Evolutionary conservation across 1,140 invertebrate species (phyloP).

Genomic region (Agrypnia vestita): DNA sequence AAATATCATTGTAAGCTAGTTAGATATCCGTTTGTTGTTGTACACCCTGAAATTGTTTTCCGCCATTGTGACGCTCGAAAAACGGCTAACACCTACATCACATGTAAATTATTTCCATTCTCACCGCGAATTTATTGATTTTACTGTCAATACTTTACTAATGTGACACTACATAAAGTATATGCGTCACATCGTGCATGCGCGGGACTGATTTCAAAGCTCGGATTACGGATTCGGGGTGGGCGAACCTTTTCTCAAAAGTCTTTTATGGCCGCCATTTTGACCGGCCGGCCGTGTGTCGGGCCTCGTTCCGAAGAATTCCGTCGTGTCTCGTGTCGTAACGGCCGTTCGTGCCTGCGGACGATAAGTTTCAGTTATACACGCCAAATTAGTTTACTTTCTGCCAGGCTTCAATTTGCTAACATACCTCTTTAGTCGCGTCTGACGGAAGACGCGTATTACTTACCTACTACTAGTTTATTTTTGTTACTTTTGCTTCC

Average conservation of each 20-base stretch:
- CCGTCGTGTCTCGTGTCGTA: neutral
- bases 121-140: no score
- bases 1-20: no score
- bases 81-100: no score
- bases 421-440: no score
- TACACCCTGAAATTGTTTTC: no score
- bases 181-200: slow-evolving; percentile 2
- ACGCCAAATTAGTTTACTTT: slow-evolving; percentile 16
- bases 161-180: neutral
- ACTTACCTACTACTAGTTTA: no score
- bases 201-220: slow-evolving; percentile 11
- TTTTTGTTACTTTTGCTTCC: no score
- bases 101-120: no score
- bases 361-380: slow-evolving; percentile 9
- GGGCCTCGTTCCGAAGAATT: neutral
- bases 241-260: slow-evolving; percentile 1
- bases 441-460: no score
- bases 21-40: no score
- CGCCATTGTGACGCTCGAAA: no score
- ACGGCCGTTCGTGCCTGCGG: neutral
- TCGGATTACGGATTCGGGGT: neutral
- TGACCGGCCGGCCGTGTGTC: neutral
- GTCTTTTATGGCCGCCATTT: slow-evolving; percentile 6
- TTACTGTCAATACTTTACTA: neutral
- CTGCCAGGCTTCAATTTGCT: neutral